Conservation (phyloP, 2,888 invertebrate species). For the Chironomus tentans region DNA sequence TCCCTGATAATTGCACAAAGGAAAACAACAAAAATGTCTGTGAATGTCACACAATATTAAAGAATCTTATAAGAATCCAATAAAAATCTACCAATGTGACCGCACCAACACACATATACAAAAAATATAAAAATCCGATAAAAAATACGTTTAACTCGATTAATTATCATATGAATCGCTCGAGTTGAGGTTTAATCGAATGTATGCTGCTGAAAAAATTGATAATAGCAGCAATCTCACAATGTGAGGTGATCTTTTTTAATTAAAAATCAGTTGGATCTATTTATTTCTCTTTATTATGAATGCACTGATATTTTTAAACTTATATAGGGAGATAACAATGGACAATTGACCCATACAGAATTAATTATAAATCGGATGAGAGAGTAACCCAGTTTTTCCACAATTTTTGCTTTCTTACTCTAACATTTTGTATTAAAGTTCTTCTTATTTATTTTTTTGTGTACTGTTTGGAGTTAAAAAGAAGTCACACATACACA, state of each 20-base stretch:
- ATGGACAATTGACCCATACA: slow-evolving; percentile 17
- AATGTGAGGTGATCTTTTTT: background rate
- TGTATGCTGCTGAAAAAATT: background rate
- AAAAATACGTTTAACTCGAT: background rate
- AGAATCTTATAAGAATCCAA: background rate
- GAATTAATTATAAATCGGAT: too few relatives aligned
- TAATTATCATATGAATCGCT: slow-evolving; percentile 17
- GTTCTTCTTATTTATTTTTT: too few relatives aligned
- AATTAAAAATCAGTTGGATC: background rate
- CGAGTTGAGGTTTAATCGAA: background rate
- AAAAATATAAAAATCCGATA: background rate
- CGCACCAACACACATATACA: too few relatives aligned
- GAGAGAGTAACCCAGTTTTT: slow-evolving; percentile 9
- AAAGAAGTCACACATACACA: too few relatives aligned
- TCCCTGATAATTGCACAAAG: too few relatives aligned
- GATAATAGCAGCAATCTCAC: background rate
- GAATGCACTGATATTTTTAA: too few relatives aligned
- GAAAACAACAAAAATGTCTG: too few relatives aligned
- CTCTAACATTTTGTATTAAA: too few relatives aligned
- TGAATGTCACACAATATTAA: too few relatives aligned
- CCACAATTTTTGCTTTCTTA: too few relatives aligned
- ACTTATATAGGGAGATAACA: background rate
- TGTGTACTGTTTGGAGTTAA: too few relatives aligned
- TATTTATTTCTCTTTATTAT: too few relatives aligned
- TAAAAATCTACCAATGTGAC: background rate